phyloP scores from a whole-genome alignment of 1,140 invertebrate genomes.

The Hylaeus anthracinus region DNA sequence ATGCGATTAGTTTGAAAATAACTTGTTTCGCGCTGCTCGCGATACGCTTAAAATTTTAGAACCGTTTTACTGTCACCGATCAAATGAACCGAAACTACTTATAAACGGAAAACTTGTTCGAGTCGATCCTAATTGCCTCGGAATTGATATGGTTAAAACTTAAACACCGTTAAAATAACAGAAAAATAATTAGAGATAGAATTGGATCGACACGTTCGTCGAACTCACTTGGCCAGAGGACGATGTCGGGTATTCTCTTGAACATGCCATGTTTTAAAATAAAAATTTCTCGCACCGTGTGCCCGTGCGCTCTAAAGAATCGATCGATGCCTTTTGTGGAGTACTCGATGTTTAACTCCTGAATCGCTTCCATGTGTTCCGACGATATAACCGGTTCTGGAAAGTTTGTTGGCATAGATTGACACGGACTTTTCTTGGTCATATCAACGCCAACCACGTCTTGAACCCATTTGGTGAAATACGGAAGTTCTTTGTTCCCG shows the following conservation, averaged over 20 bases:
- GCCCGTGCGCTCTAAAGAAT: conserved; percentile 95
- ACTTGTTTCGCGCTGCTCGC: no score
- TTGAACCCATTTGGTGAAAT: conserved; percentile 91
- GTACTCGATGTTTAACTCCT: conserved; percentile 84
- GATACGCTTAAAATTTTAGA: no score
- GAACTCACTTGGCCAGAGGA: conserved; percentile 92
- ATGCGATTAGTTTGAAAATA: not conserved
- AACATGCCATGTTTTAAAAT: conserved; percentile 87
- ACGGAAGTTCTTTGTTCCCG: conserved; percentile 88
- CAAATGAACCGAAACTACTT: no score
- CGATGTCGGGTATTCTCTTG: conserved; percentile 94
- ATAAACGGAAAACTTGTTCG: no score
- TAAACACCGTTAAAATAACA: not conserved
- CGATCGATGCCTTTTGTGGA: conserved; percentile 92
- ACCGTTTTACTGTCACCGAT: no score
- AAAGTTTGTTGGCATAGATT: conserved; percentile 81
- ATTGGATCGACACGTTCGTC: no score
- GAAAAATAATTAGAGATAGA: not conserved
- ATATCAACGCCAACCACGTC: conserved; percentile 87
- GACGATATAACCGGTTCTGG: conserved; percentile 82
- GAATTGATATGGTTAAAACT: no score
- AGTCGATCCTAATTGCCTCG: no score
- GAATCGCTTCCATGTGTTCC: conserved; percentile 84
- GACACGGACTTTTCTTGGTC: conserved; percentile 72
- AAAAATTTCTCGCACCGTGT: conserved; percentile 96